Base-by-base conservation (phyloP, 2,113 vertebrate species). In the Sinocyclocheilus grahami region DNA sequence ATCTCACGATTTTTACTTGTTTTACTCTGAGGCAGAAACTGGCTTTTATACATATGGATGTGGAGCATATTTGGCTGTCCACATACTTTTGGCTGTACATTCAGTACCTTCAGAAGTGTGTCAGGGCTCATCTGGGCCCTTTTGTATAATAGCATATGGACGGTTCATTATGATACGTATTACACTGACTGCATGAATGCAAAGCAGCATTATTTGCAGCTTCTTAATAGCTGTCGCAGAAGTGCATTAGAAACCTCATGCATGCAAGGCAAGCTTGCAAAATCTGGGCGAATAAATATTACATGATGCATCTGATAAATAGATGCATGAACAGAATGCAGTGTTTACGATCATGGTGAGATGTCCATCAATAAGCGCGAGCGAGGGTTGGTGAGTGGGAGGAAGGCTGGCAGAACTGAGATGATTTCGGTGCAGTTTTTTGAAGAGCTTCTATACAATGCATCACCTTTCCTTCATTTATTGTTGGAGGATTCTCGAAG, bases 281-380 rank as follows among this genome's bases (percentile, higher is more conserved):
- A 74, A 90, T 92, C 89, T 86, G 92, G 89, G 85, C 81, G 78
- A 89, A 93, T 94, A 86, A 94, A 94, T 94, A 93, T 93, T 92
- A 92, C 88, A 93, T 93, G 88, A 93, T 84, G 92, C 55, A 84
- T 80, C 63, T 84, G 85, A 86, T 89, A 91, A 90, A 87, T 88
- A 91, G 85, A 88, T 69, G 65, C 77, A 86, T 72, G 53, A 42
- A 42, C 46, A 78, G 75, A 72, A 62, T 58, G 63, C n/a, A 51
- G 76, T 79, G 48, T 86, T 79, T 72, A 80, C 30, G 18, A 18
- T 42, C 30, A 55, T 72, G 67, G 65, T 13, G 48, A 30, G 27
- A 85, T 90, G 85, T 87, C 86, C 74, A 85, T 77, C 69, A 3
- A 33, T n/a, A 76, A 48, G 20, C 5, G 22, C 0, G 13, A 42